These are phyloP conservation scores for Carcharodon carcharias DNA, from an alignment of 2,797 vertebrate genomes.

Conservation along the genomic window DNA sequence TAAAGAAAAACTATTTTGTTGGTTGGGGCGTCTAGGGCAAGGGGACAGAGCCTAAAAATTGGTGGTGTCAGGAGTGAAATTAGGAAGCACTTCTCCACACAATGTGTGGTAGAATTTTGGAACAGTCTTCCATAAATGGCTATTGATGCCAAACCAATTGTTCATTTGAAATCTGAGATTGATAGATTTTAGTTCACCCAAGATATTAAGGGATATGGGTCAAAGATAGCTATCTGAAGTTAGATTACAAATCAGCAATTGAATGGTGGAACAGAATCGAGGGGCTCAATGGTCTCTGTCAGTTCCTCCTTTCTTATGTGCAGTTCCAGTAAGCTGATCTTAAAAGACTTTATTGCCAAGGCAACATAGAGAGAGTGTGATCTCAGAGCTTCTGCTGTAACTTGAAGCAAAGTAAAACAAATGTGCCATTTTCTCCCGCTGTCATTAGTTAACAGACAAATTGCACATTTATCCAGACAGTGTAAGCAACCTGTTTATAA, in stretches of 20 bases:
- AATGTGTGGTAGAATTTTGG: not conserved
- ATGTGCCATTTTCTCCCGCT: not conserved
- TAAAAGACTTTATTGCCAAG: not conserved
- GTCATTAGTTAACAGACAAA: not conserved
- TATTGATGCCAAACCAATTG: not conserved
- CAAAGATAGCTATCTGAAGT: not conserved
- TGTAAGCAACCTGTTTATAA: conserved; percentile 15
- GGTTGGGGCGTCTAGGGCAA: not conserved
- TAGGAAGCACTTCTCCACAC: not conserved
- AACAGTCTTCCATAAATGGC: not conserved
- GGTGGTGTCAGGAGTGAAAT: not conserved
- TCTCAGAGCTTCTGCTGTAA: not conserved
- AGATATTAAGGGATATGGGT: not conserved
- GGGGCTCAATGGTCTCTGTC: too few relatives aligned
- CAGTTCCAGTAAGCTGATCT: not conserved
- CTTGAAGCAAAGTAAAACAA: not conserved
- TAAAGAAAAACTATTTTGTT: not conserved
- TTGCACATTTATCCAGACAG: not conserved
- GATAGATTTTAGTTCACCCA: not conserved
- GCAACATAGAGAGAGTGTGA: not conserved
- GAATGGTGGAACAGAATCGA: not conserved
- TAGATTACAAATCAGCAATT: not conserved
- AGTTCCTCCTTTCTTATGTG: not conserved
- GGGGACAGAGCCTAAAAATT: not conserved
- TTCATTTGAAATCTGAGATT: not conserved